phyloP scores from a whole-genome alignment of 2,888 invertebrate genomes.

The Antheraea assamensis region DNA sequence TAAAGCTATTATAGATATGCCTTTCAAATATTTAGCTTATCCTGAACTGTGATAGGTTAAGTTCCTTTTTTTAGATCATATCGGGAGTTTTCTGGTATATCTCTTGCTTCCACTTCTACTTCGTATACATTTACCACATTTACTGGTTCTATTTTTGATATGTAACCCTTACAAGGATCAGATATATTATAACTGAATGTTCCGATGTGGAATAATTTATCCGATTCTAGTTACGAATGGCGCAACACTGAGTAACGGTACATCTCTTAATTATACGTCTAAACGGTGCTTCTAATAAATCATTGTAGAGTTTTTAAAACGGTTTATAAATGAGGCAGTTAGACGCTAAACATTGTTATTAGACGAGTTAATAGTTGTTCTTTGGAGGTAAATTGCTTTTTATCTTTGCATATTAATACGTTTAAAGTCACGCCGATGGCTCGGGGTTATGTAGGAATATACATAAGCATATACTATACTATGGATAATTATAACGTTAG shows the following conservation, averaged over 20 bases:
- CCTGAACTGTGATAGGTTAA: no score
- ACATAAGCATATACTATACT: not conserved
- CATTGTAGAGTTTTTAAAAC: constrained; percentile 25
- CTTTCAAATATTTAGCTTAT: no score
- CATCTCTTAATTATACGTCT: constrained; percentile 34
- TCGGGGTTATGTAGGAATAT: constrained; percentile 7
- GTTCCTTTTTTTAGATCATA: no score
- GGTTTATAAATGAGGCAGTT: constrained; percentile 14
- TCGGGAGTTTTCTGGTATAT: no score
- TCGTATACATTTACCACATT: no score
- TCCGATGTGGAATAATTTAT: not conserved
- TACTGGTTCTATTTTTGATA: no score
- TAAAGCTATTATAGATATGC: no score
- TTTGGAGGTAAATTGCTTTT: constrained; percentile 14
- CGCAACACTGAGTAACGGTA: constrained; percentile 27
- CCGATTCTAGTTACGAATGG: not conserved
- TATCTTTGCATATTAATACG: constrained; percentile 14
- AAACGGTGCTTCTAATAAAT: constrained; percentile 31
- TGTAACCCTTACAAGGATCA: no score
- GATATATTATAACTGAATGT: no score
- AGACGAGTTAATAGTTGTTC: constrained; percentile 23
- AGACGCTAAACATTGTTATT: constrained; percentile 18
- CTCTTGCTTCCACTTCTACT: no score
- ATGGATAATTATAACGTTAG: constrained; percentile 12
- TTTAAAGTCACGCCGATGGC: constrained; percentile 4